These are phyloP conservation scores for Monochamus alternatus DNA, from an alignment of 2,888 invertebrate species.

Conservation along the genomic window DNA sequence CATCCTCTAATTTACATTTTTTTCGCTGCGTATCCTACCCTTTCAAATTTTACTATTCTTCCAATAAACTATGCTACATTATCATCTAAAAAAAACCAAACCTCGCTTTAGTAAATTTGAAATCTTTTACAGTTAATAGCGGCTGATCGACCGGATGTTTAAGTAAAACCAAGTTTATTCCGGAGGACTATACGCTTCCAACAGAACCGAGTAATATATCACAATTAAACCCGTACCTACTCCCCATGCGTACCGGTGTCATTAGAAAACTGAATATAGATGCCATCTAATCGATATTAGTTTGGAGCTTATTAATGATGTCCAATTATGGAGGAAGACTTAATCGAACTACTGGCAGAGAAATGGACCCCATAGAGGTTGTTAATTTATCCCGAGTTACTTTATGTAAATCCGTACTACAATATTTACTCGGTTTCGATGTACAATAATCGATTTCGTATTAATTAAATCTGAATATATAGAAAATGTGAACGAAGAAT, in stretches of 20 bases:
- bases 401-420: background rate
- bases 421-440: background rate
- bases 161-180: too few species aligned
- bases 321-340: slow-evolving; percentile 26
- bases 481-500: too few species aligned
- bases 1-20: too few species aligned
- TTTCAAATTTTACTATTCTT: too few species aligned
- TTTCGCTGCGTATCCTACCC: too few species aligned
- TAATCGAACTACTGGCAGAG: slow-evolving; percentile 16
- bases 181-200: background rate
- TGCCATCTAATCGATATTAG: slow-evolving; percentile 16
- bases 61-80: too few species aligned
- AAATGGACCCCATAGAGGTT: background rate
- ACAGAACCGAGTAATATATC: slow-evolving; percentile 11
- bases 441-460: background rate
- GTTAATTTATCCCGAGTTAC: background rate
- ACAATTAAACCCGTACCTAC: slow-evolving; percentile 16
- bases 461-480: background rate
- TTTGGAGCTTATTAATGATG: slow-evolving; percentile 14
- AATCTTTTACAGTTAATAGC: too few species aligned
- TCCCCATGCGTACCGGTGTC: slow-evolving; percentile 2
- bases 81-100: too few species aligned
- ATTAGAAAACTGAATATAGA: slow-evolving; percentile 19
- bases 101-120: too few species aligned
- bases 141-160: too few species aligned